Conservation (phyloP, 2,888 invertebrate species). For the Ormyrus thymus region DNA sequence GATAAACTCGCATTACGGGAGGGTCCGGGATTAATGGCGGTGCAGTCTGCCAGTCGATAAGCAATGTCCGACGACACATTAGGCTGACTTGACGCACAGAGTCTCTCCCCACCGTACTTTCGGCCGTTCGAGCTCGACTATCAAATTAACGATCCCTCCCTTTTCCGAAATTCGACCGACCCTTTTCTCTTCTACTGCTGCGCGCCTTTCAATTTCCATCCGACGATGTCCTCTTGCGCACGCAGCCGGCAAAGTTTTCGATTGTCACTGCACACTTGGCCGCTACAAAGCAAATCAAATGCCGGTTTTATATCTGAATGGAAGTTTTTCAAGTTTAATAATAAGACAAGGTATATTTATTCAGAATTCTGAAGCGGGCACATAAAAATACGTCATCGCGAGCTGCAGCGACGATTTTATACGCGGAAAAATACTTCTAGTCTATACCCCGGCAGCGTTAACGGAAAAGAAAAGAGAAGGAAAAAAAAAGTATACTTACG, state of each 20-base stretch:
- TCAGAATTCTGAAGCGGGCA: conserved; percentile 14
- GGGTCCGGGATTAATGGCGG: conserved; percentile 62
- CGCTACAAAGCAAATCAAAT: not conserved
- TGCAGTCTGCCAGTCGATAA: conserved; percentile 65
- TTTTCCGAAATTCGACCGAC: not conserved
- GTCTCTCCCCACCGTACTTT: conserved; percentile 14
- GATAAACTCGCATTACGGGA: conserved; percentile 63
- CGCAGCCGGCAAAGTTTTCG: not conserved
- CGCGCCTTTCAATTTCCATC: not conserved
- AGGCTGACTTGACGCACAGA: conserved; percentile 53
- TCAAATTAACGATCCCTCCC: conserved; percentile 37
- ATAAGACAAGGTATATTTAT: conserved; percentile 21
- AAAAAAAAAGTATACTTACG: conserved; percentile 48
- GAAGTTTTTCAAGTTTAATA: conserved; percentile 13
- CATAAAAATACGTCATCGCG: conserved; percentile 47
- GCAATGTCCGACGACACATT: conserved; percentile 61
- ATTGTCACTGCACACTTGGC: no score
- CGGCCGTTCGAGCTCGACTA: not conserved
- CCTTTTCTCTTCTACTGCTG: not conserved
- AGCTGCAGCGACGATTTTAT: conserved; percentile 36
- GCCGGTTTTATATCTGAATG: not conserved
- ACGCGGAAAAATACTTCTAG: conserved; percentile 46
- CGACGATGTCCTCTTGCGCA: not conserved
- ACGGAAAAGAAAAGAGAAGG: conserved; percentile 30
- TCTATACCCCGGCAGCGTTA: conserved; percentile 7